Evolutionary conservation across 2,888 invertebrate species (phyloP).

Genomic region (Agrotis ipsilon): DNA sequence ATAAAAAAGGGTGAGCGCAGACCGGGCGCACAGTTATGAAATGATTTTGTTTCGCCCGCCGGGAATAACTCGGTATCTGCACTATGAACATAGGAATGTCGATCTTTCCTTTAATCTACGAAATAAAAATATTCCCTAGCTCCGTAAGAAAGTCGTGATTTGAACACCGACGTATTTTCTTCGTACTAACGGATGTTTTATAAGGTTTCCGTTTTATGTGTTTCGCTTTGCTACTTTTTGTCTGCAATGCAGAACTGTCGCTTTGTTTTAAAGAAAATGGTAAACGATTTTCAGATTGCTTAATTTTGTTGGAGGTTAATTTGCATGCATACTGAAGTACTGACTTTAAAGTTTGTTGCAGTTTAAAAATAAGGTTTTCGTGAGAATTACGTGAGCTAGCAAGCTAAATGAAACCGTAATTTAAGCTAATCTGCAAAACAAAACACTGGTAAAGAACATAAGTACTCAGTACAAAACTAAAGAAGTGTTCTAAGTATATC

Average conservation of each 20-base stretch:
- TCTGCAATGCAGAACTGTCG: constrained; percentile 54
- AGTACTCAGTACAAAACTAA: constrained; percentile 19
- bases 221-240: constrained; percentile 42
- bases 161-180: constrained; percentile 52
- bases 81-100: constrained; percentile 71
- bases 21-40: constrained; percentile 76
- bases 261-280: constrained; percentile 39
- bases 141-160: constrained; percentile 63
- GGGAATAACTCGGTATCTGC: constrained; percentile 73
- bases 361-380: constrained; percentile 15
- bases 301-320: constrained; percentile 20
- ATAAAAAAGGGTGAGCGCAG: constrained; percentile 85
- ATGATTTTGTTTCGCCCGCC: constrained; percentile 79
- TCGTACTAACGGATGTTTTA: constrained; percentile 55
- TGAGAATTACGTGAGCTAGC: not conserved
- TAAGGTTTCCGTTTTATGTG: constrained; percentile 44
- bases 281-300: constrained; percentile 15
- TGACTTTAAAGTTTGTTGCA: constrained; percentile 7
- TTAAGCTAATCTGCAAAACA: constrained; percentile 9
- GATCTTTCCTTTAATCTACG: constrained; percentile 76
- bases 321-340: constrained; percentile 24
- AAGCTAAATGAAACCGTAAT: not conserved
- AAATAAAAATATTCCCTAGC: constrained; percentile 72
- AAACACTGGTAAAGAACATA: not conserved
- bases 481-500: constrained; percentile 28